These are phyloP conservation scores for Orthosia cruda DNA, from an alignment of 2,888 invertebrate genomes.

Conservation along the genomic window DNA sequence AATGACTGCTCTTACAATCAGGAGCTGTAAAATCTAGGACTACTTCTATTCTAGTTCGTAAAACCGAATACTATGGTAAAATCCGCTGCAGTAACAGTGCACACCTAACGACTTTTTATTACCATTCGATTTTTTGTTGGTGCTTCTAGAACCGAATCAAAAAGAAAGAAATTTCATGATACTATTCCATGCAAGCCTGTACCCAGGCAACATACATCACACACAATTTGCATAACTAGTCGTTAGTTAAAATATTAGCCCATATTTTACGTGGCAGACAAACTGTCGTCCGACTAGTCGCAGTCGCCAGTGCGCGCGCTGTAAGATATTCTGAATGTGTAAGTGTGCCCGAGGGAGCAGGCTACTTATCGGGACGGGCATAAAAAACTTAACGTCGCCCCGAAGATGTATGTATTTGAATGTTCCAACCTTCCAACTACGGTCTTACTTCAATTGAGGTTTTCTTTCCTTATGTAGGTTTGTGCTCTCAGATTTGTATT, in stretches of 20 bases:
- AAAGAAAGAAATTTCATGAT: not conserved
- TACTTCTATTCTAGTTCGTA: constrained; percentile 51
- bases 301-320: constrained; percentile 48
- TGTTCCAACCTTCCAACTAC: constrained; percentile 63
- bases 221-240: constrained; percentile 27
- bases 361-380: constrained; percentile 68
- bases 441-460: constrained; percentile 58
- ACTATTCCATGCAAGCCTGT: not conserved
- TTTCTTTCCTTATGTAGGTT: constrained; percentile 53
- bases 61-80: constrained; percentile 47
- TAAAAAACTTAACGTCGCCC: constrained; percentile 71
- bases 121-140: not conserved
- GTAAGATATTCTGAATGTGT: constrained; percentile 65
- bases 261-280: constrained; percentile 43
- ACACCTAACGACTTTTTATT: constrained; percentile 10
- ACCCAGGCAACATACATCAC: constrained; percentile 11
- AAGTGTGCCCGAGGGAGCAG: constrained; percentile 62
- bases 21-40: constrained; percentile 52
- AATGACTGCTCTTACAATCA: constrained; percentile 39
- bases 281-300: constrained; percentile 42
- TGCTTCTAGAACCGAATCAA: not conserved
- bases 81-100: constrained; percentile 15
- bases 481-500: constrained; percentile 34
- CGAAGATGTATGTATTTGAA: constrained; percentile 69
- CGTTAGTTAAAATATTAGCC: constrained; percentile 27